Base-by-base conservation (phyloP, 1,140 invertebrate genomes). In the Lepidurus packardi region DNA sequence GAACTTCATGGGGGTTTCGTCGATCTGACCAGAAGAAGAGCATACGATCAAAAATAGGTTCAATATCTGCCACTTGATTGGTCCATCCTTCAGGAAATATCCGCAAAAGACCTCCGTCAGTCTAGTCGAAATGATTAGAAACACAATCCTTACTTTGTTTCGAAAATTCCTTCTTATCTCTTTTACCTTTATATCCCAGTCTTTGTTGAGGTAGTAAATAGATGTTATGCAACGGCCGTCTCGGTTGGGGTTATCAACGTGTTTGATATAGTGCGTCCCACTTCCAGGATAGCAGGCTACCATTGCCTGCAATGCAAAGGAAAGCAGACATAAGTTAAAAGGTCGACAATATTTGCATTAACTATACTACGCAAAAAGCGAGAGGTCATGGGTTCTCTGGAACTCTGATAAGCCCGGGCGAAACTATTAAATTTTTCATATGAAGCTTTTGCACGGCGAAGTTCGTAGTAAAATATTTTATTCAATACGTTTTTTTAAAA, bases 11-110 rank as follows among this genome's bases (percentile, higher is more conserved):
- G 1, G 97, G 97, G 88, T 98, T 98, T 81, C 96, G 87, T 80
- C 93, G 87, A 84, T 98, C 96, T 2, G 97, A 98, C 96, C 96
- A 99, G 86, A 98, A 99, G 85, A 98, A 98, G 78, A 98, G 86
- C 83, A 98, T 90, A 74, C 97, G 87, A 85, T 98, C 96, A 85
- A 98, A 97, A 65, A 92, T 86, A 0, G 97, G 97, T 83, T 94
- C 94, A 80, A 99, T 96, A 83, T 97, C 91, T 0, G 96, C 95
- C 7, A 97, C 93, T 83, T 92, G 88, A 80, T 93, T 91, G 13
- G 88, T 86, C 85, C 89, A 89, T 73, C 91, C 92, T 85, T 94
- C 92, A 0, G 96, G 96, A 84, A 96, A 98, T 86, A 99, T 95
- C 84, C 94, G 76, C 47, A 93, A 83, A 9, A 92, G 82, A 25